These are phyloP conservation scores for Nemopilema nomurai DNA, from an alignment of 30 jellyfish, hydroid and myxozoan genomes.

Conservation along the genomic window DNA sequence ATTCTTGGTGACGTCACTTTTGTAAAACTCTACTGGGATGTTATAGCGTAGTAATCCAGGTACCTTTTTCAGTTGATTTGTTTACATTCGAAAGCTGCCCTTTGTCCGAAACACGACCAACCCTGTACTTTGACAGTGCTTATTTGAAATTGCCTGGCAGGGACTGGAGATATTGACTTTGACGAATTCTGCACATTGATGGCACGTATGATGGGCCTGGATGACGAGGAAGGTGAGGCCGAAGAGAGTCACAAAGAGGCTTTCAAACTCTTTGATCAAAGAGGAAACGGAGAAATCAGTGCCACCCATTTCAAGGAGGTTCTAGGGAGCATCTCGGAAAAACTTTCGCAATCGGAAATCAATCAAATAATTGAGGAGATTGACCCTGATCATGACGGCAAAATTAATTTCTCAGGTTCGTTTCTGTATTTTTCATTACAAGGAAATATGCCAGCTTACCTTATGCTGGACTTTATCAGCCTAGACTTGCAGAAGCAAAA, in stretches of 20 bases:
- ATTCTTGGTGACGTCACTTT: too few species aligned
- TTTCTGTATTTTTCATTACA: background rate
- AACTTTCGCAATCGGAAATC: conserved; percentile 31
- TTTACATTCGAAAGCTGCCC: too few species aligned
- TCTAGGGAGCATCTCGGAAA: conserved; percentile 30
- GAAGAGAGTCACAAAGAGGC: conserved; percentile 54
- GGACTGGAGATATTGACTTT: conserved; percentile 63
- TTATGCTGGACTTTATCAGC: too few species aligned
- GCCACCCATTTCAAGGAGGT: conserved; percentile 40
- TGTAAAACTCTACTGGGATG: too few species aligned
- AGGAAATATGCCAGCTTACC: background rate
- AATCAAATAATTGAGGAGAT: conserved; percentile 43
- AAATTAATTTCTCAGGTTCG: conserved; percentile 42
- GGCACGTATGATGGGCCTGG: conserved; percentile 72
- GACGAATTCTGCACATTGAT: conserved; percentile 63
- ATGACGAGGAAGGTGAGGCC: conserved; percentile 40
- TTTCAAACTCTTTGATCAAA: conserved; percentile 51
- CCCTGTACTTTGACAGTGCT: background rate
- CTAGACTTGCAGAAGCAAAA: too few species aligned
- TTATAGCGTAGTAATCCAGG: too few species aligned
- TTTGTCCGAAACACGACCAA: too few species aligned
- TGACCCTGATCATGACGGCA: conserved; percentile 58
- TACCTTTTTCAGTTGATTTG: too few species aligned
- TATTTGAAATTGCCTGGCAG: background rate
- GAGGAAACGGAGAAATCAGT: conserved; percentile 37